A percentile compares a stretch with the other conserved stretches of the same genome.
Conservation (phyloP, 2,113 vertebrate species). For the Cochlearius cochlearius region DNA sequence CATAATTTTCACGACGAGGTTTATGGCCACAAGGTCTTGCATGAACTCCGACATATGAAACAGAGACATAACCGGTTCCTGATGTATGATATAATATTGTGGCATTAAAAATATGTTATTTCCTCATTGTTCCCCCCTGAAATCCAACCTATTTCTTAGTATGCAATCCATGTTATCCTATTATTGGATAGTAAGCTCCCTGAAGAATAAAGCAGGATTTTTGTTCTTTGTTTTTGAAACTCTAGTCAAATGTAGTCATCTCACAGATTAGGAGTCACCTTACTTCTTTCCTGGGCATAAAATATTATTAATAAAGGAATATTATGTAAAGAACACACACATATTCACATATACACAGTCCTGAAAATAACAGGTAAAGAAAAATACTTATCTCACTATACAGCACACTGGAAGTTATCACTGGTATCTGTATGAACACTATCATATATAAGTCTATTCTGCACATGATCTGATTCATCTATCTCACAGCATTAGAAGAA, state of each 20-base stretch:
- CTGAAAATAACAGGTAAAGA: neutral
- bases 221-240: neutral
- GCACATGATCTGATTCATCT: no score
- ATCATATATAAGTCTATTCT: neutral
- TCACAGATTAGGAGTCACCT: neutral
- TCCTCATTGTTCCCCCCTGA: neutral
- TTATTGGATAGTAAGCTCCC: rapidly evolving
- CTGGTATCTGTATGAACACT: neutral
- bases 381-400: neutral
- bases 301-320: neutral
- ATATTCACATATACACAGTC: neutral
- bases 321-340: neutral
- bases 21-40: neutral
- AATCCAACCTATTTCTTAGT: neutral
- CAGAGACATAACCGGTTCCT: rapidly evolving
- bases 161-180: rapidly evolving
- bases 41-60: neutral
- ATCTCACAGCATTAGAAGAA: neutral
- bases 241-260: neutral
- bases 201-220: neutral
- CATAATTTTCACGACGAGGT: neutral
- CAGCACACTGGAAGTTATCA: rapidly evolving
- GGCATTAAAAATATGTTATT: neutral
- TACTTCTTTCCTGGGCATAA: neutral
- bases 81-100: no score